Evolutionary conservation across 1,140 invertebrate genomes (phyloP).

Genomic region (Brachystomella parvula): DNA sequence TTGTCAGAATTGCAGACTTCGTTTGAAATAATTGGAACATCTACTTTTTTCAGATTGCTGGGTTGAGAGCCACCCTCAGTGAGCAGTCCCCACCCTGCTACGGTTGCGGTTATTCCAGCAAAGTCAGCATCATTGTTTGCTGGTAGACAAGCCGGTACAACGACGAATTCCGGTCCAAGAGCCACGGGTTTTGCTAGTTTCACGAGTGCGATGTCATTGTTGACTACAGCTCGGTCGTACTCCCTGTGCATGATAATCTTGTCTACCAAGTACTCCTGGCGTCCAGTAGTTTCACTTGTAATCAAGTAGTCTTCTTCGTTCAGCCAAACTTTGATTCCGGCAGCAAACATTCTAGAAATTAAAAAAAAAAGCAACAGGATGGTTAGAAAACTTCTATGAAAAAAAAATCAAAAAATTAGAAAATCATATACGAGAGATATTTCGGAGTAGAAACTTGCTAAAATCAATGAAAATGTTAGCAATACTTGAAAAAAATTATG

Average conservation of each 20-base stretch:
- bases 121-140: conserved; percentile 24
- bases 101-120: conserved; percentile 21
- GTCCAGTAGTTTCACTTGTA: not conserved
- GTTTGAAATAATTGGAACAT: conserved; percentile 38
- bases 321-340: not conserved
- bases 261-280: not conserved
- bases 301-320: conserved; percentile 6
- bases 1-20: conserved; percentile 31
- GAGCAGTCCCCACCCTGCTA: conserved; percentile 59
- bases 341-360: not conserved
- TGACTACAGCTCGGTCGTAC: not conserved
- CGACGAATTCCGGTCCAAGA: not conserved
- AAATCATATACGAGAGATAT: not conserved
- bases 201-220: conserved; percentile 17
- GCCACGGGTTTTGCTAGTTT: conserved; percentile 11
- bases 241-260: not conserved
- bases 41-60: conserved; percentile 34
- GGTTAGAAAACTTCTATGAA: not conserved
- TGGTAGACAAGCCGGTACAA: conserved; percentile 28
- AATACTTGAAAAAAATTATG: not conserved
- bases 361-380: too few species aligned
- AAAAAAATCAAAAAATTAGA: not conserved
- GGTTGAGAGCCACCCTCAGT: conserved; percentile 38
- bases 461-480: not conserved
- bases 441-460: not conserved